A percentile compares a stretch with the other conserved stretches of the same genome.
These are phyloP conservation scores for Troglohyphantes excavatus DNA, from an alignment of 2,888 invertebrate species.

Conservation along the genomic window DNA sequence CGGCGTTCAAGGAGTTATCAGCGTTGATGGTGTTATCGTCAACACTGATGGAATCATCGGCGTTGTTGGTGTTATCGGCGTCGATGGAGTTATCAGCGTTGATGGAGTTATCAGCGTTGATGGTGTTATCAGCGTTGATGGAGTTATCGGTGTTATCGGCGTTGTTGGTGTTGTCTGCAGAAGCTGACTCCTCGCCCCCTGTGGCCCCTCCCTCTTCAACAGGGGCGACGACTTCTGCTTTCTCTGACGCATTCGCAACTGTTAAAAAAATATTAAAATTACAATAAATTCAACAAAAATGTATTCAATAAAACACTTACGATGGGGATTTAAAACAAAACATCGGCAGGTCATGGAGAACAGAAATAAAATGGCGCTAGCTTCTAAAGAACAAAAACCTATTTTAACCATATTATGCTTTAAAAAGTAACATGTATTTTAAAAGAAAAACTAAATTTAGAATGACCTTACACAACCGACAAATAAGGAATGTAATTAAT, in stretches of 20 bases:
- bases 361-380: too few relatives aligned
- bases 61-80: too few relatives aligned
- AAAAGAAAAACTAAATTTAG: too few relatives aligned
- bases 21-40: background rate
- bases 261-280: background rate
- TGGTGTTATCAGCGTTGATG: background rate
- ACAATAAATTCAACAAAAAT: background rate
- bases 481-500: too few relatives aligned
- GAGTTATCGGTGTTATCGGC: background rate
- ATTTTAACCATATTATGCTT: too few relatives aligned
- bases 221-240: background rate
- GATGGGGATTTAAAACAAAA: too few relatives aligned
- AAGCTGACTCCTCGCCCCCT: background rate
- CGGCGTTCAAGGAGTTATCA: background rate
- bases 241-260: constrained; percentile 53
- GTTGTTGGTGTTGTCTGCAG: background rate
- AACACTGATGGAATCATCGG: too few relatives aligned
- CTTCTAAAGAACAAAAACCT: too few relatives aligned
- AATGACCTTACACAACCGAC: too few relatives aligned
- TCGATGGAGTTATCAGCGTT: background rate
- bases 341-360: too few relatives aligned
- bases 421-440: too few relatives aligned
- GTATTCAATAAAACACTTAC: too few relatives aligned
- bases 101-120: background rate
- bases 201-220: constrained; percentile 23